Base-by-base conservation (phyloP, 2,797 vertebrate species). In the Oreochromis grahami region DNA sequence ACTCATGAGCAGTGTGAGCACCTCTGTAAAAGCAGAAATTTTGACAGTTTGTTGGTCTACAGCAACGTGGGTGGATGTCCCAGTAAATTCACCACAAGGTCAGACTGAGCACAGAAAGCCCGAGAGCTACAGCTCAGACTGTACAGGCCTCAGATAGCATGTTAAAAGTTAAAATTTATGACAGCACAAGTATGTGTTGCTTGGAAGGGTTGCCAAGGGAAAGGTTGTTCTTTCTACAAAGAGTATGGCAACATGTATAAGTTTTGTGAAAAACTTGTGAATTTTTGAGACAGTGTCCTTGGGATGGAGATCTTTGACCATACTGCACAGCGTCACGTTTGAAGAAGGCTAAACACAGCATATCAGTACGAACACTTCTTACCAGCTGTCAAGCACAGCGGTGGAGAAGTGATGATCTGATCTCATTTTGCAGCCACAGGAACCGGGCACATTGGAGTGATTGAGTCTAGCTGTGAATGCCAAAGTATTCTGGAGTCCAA, bases 271-370 rank as follows among this genome's bases (percentile, higher is more conserved):
- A 41, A 68, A 41, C n/a, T 2, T 58, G 15, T 32, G 55, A 60
- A 60, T 15, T 0, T 60, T 34, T 60, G 36, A 15, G 36, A 68
- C 36, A 41, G n/a, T 15, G 12, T 6, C 36, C 12, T 4, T 41
- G 36, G 63, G 63, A 68, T 68, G 63, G 63, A 68, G 36, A 24
- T 68, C n/a, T 68, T 41, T 68, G 63, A 5, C n/a, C 63, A 6
- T 41, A 24, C 12, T 24, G 36, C 0, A 3, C n/a, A 36, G 12
- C 5, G 2, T 41, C 5, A 0, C 1, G n/a, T 68, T 65, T 24
- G 36, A 41, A 14, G 36, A 68, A 43, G 38, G 38, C 36, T 41
- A 41, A 68, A 68, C 63, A 68, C 17, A 63, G 58, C 58, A 36
- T 12, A 36, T 63, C 58, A 63, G 32, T 13, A 36, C 6, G 4